A percentile compares a stretch with the other conserved stretches of the same genome.
Evolutionary conservation across 2,888 invertebrate species (phyloP).

Genomic region (Leptinotarsa haldemani): DNA sequence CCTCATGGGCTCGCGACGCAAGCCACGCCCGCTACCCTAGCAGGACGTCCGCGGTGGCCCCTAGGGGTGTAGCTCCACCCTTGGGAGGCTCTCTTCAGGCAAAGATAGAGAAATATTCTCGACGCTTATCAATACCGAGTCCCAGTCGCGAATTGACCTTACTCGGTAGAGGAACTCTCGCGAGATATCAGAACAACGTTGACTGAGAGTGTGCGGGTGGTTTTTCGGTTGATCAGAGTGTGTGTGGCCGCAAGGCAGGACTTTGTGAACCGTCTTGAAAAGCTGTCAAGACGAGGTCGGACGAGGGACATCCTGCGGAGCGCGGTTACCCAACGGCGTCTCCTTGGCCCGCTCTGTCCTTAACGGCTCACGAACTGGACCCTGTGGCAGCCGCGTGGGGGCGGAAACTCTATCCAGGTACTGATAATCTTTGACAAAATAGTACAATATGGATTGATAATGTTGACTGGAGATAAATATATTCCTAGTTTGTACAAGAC

Average conservation of each 20-base stretch:
- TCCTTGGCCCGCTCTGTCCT: constrained; percentile 78
- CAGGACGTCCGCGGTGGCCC: constrained; percentile 58
- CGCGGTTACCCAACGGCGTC: constrained; percentile 81
- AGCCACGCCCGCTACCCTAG: constrained; percentile 56
- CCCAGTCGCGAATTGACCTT: constrained; percentile 65
- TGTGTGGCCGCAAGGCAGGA: constrained; percentile 41
- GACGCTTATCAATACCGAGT: constrained; percentile 62
- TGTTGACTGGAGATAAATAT: neutral
- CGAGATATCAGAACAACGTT: constrained; percentile 54
- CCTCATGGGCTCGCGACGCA: constrained; percentile 51
- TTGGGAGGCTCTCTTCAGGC: constrained; percentile 45
- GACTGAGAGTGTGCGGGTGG: constrained; percentile 36
- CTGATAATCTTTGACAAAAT: constrained; percentile 15
- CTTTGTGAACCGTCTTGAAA: constrained; percentile 42
- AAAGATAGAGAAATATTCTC: constrained; percentile 49
- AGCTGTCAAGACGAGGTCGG: constrained; percentile 77
- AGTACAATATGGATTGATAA: neutral
- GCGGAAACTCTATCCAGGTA: constrained; percentile 78
- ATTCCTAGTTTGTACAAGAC: neutral
- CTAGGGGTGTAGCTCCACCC: constrained; percentile 66
- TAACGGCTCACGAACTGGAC: constrained; percentile 74
- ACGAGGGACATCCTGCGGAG: constrained; percentile 74
- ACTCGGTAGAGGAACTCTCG: constrained; percentile 61
- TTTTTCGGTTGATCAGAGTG: constrained; percentile 35
- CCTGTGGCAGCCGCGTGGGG: constrained; percentile 82